These are phyloP conservation scores for Melitaea athalia DNA, from an alignment of 2,888 invertebrate species.

Conservation along the genomic window DNA sequence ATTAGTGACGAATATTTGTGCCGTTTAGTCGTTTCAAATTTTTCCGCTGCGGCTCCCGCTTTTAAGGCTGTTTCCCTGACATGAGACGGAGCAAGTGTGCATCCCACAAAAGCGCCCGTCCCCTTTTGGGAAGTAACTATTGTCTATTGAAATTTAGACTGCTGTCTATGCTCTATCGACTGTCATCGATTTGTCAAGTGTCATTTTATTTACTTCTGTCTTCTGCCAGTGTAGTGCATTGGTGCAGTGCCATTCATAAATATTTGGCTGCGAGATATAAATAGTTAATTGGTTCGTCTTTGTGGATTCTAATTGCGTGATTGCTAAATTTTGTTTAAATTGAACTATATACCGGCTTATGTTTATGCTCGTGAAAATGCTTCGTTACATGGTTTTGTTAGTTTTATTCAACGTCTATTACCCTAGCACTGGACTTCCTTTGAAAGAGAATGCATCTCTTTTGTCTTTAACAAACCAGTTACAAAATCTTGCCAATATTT, in stretches of 20 bases:
- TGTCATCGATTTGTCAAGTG: conserved; percentile 1
- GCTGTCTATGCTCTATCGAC: no score
- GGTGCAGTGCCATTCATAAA: conserved; percentile 10
- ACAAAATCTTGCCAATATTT: conserved; percentile 51
- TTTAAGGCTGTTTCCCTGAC: no score
- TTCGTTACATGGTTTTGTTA: conserved; percentile 56
- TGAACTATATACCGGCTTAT: neutral
- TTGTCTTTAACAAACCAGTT: conserved; percentile 38
- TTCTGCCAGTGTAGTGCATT: no score
- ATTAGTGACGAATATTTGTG: no score
- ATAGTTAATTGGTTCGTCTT: conserved; percentile 1
- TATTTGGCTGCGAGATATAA: conserved; percentile 13
- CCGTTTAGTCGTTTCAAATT: no score
- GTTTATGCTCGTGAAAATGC: conserved; percentile 48
- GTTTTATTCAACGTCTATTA: conserved; percentile 58
- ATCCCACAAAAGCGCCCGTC: no score
- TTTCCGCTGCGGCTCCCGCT: no score
- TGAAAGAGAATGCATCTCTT: conserved; percentile 42
- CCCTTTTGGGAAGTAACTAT: no score
- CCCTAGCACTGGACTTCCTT: conserved; percentile 58
- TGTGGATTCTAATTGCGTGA: conserved; percentile 17
- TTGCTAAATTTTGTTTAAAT: conserved; percentile 6
- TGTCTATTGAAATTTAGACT: no score
- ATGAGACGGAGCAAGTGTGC: no score
- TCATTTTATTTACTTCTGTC: neutral